These are phyloP conservation scores for Campoplex nolae DNA, from an alignment of 2,888 invertebrate species.

Conservation along the genomic window DNA sequence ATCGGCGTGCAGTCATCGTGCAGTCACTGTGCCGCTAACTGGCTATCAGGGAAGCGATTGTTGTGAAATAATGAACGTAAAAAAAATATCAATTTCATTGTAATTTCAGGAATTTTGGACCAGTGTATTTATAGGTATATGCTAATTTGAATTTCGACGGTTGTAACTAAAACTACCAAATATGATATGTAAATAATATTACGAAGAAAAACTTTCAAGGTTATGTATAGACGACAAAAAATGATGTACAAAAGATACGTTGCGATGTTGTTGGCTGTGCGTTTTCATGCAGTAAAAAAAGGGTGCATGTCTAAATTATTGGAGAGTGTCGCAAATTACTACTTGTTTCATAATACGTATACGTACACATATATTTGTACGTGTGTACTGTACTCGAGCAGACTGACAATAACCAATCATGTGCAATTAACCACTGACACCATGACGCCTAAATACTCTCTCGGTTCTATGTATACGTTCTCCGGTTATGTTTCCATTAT, in stretches of 20 bases:
- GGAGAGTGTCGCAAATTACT: background rate
- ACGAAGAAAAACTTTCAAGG: background rate
- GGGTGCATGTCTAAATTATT: background rate
- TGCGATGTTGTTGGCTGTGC: background rate
- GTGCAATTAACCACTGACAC: constrained; percentile 83
- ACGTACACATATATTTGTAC: constrained; percentile 32
- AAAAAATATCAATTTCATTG: background rate
- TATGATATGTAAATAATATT: background rate
- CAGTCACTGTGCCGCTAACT: no score
- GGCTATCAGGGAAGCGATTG: background rate
- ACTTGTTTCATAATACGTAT: background rate
- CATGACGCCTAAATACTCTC: constrained; percentile 82
- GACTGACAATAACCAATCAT: constrained; percentile 83
- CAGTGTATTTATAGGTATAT: background rate
- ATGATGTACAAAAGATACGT: background rate
- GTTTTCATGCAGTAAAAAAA: background rate
- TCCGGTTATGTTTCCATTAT: constrained; percentile 83
- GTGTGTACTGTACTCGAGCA: constrained; percentile 69
- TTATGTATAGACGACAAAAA: background rate
- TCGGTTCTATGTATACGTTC: constrained; percentile 71
- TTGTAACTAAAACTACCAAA: no score
- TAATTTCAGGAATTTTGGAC: background rate
- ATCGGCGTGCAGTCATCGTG: no score
- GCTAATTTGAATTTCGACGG: no score
- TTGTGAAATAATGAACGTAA: background rate